Base-by-base conservation (phyloP, 2,113 vertebrate species). In the Gymnogyps californianus region DNA sequence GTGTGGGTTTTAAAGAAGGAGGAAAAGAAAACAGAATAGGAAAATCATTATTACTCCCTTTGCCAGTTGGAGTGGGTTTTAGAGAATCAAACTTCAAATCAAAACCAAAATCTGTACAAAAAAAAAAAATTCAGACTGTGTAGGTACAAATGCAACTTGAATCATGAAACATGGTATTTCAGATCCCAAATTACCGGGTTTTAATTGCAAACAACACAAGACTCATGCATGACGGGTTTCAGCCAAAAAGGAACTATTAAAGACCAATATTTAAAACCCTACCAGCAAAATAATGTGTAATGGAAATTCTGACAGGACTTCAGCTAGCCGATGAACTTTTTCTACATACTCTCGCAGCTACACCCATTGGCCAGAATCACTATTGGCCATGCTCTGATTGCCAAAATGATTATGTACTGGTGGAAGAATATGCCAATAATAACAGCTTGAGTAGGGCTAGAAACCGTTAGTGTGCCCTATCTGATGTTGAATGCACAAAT, bases 291-390 rank as follows among this genome's bases (percentile, higher is more conserved):
- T 26, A 84, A 25, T 24, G 52, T 65, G 70, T 54, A 92, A 95
- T 94, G 83, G 62, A 97, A 97, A 97, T 79, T 59, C 90, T 95
- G 86, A 82, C n/a, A 87, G 64, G 16, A 61, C 46, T 84, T 82
- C 19, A 29, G 32, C 86, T 83, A 96, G 57, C 77, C 26, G 26
- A 80, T 55, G 49, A 88, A 74, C 36, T 65, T 94, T 93, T 59
- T 52, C 14, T 82, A 14, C 69, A 46, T n/a, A 26, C 16, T 72
- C 83, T n/a, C 69, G 61, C 66, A 90, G 88, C 66, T 88, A 95
- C 83, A 58, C 46, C 81, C 94, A 72, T 71, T 90, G 86, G 54
- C 82, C 69, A 92, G 85, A 87, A 44, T 54, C 71, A 40, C 44
- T 77, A 57, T 6, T 89, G 81, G 90, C 49, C 72, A 94, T 87